Percentiles rank a stretch among this genome's conserved stretches.
phyloP scores from a whole-genome alignment of 2,797 vertebrate genomes.

The Buphagus erythrorhynchus region DNA sequence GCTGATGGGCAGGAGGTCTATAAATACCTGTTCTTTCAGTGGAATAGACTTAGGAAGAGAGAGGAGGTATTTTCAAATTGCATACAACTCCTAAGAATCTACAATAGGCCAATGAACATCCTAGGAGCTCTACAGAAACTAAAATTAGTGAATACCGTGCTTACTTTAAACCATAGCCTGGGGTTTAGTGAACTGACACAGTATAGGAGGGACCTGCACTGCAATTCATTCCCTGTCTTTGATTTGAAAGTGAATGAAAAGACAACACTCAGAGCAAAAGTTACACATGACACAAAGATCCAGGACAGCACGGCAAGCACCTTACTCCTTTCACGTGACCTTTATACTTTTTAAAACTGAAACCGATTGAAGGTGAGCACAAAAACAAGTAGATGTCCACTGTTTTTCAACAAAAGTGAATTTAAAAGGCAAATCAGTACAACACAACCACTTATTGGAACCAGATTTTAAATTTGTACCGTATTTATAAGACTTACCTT shows the following conservation, averaged over 20 bases:
- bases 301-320: neutral
- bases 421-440: neutral
- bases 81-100: too few relatives aligned
- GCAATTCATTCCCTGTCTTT: neutral
- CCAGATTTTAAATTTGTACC: neutral
- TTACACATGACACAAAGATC: fast-evolving
- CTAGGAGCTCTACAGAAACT: neutral
- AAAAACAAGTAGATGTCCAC: neutral
- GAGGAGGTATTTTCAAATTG: neutral
- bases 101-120: neutral
- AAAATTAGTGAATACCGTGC: neutral
- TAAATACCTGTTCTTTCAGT: neutral
- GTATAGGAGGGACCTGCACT: fast-evolving
- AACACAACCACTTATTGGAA: neutral
- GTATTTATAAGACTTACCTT: neutral
- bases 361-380: neutral
- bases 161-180: neutral
- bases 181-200: neutral
- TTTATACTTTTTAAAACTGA: neutral
- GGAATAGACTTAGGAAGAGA: neutral
- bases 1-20: neutral
- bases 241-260: neutral
- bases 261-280: neutral
- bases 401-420: neutral
- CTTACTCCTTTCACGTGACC: neutral